Percentiles rank a stretch among this genome's conserved stretches.
Evolutionary conservation across 2,797 vertebrate genomes (phyloP).

Genomic region (Neosilurus hyrtlii): DNA sequence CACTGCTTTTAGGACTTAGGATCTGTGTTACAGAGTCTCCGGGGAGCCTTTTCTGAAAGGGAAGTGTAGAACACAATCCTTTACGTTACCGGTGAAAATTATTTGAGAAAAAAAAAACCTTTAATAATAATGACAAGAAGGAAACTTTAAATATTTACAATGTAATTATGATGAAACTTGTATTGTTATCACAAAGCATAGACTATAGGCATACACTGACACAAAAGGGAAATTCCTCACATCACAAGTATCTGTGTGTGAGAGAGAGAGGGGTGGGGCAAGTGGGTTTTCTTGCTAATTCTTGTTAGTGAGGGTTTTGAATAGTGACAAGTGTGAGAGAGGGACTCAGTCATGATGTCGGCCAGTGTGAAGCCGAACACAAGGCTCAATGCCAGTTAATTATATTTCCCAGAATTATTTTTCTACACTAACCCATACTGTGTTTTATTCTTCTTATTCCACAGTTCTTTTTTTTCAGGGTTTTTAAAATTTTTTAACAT

Average conservation of each 20-base stretch:
- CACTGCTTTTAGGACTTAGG: neutral
- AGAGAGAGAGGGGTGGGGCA: neutral
- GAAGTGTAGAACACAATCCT: neutral
- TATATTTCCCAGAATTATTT: neutral
- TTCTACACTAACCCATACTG: neutral
- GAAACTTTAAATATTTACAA: neutral
- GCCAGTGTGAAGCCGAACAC: too few relatives aligned
- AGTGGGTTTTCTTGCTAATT: neutral
- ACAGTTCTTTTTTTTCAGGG: neutral
- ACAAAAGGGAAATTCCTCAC: too few relatives aligned
- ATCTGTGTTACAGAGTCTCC: too few relatives aligned
- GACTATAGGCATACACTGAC: too few relatives aligned
- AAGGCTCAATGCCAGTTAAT: too few relatives aligned
- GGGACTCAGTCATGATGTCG: neutral
- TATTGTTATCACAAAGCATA: too few relatives aligned
- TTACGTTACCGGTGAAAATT: neutral
- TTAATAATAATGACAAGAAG: neutral
- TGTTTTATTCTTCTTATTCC: neutral
- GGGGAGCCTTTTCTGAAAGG: too few relatives aligned
- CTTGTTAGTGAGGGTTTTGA: conserved; percentile 15
- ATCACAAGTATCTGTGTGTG: too few relatives aligned
- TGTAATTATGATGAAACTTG: too few relatives aligned
- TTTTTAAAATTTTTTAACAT: too few relatives aligned
- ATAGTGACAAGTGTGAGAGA: conserved; percentile 19
- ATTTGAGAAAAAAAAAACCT: neutral